phyloP scores from a whole-genome alignment of 2,797 vertebrate species.

The Lepilemur septentrionalis region DNA sequence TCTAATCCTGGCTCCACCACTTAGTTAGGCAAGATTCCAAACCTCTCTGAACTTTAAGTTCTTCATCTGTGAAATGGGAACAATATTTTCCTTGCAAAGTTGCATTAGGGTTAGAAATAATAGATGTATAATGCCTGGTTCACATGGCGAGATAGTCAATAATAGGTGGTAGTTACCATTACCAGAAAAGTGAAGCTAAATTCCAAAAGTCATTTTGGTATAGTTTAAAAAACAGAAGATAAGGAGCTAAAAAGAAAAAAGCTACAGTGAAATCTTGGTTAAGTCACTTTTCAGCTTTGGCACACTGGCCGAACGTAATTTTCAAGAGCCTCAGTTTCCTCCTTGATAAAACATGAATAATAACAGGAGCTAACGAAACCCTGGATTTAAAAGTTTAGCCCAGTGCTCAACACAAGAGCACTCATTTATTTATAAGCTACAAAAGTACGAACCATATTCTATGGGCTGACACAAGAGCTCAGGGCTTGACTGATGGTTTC shows the following conservation, averaged over 20 bases:
- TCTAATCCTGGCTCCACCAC: not conserved
- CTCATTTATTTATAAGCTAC: not conserved
- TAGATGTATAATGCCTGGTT: not conserved
- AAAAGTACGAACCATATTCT: not conserved
- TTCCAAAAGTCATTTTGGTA: not conserved
- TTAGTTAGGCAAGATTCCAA: not conserved
- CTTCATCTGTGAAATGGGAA: not conserved
- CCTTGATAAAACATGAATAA: not conserved
- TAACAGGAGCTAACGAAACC: not conserved
- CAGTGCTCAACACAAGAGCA: not conserved
- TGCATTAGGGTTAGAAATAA: not conserved
- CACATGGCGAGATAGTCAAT: not conserved
- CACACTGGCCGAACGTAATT: not conserved
- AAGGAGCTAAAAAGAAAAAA: not conserved
- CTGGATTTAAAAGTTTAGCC: not conserved
- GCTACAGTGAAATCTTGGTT: not conserved
- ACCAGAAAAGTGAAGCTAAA: not conserved
- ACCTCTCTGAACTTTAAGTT: not conserved
- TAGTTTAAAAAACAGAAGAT: not conserved
- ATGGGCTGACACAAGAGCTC: not conserved
- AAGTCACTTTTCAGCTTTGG: not conserved
- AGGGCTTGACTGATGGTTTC: not conserved
- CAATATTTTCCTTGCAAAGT: not conserved
- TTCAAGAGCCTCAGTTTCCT: not conserved
- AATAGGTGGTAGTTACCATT: not conserved